A percentile compares a stretch with the other conserved stretches of the same genome.
Conservation (phyloP, 64 coral and sea anemone species). For the Montipora cactus region DNA sequence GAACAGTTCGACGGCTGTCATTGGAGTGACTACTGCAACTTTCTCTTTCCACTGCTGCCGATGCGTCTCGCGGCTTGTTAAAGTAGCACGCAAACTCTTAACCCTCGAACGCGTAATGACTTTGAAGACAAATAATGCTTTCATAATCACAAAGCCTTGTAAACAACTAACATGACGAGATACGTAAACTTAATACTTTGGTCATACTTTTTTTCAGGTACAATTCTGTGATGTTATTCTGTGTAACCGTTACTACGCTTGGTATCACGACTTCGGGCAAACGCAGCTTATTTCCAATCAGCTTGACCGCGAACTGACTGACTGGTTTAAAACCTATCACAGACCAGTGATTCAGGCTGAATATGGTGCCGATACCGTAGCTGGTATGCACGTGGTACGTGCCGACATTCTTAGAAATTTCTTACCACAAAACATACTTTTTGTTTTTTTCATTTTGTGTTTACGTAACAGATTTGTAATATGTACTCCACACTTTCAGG, state of each 20-base stretch:
- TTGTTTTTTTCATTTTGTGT: not conserved
- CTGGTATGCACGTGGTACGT: slow-evolving; percentile 90
- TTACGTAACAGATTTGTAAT: not conserved
- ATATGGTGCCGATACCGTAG: slow-evolving; percentile 89
- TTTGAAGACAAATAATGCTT: too few relatives aligned
- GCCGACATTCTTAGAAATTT: not conserved
- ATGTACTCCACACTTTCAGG: slow-evolving; percentile 47
- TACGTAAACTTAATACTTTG: not conserved
- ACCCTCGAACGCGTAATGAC: too few relatives aligned
- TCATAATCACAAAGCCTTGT: too few relatives aligned
- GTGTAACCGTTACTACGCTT: slow-evolving; percentile 89
- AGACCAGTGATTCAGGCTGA: slow-evolving; percentile 96
- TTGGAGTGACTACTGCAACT: too few relatives aligned
- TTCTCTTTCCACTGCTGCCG: too few relatives aligned
- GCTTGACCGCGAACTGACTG: slow-evolving; percentile 69
- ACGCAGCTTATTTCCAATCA: slow-evolving; percentile 83
- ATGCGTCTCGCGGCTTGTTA: too few relatives aligned
- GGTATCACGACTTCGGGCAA: slow-evolving; percentile 90
- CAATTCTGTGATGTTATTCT: slow-evolving; percentile 89
- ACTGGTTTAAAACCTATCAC: slow-evolving; percentile 71
- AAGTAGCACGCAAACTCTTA: too few relatives aligned
- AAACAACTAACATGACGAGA: not conserved
- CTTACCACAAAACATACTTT: too few relatives aligned
- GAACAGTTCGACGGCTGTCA: too few relatives aligned
- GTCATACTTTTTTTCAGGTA: slow-evolving; percentile 34